Conservation (phyloP, 2,113 vertebrate genomes). For the Cheilinus undulatus region DNA sequence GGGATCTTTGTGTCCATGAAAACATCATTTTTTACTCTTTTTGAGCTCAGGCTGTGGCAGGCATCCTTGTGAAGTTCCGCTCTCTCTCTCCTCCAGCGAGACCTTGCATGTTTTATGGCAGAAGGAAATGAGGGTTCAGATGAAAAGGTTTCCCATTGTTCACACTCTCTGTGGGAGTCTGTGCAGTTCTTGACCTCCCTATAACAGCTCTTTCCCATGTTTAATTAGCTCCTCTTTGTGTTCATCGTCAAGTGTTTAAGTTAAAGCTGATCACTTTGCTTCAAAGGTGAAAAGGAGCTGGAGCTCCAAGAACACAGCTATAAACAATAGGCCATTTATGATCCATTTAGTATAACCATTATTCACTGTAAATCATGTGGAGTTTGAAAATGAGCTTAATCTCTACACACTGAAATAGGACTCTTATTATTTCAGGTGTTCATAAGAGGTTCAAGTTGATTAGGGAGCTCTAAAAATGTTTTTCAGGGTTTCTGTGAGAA, state of each 20-base stretch:
- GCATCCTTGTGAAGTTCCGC: background rate
- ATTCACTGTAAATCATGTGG: background rate
- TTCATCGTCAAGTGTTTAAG: background rate
- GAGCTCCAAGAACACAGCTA: background rate
- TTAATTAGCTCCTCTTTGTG: constrained; percentile 25
- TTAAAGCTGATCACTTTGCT: constrained; percentile 6
- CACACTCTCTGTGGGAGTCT: background rate
- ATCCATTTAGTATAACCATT: background rate
- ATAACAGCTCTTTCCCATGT: background rate
- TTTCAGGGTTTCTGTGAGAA: background rate
- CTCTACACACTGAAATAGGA: background rate
- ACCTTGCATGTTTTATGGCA: background rate
- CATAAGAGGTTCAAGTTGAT: constrained; percentile 5
- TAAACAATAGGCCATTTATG: background rate
- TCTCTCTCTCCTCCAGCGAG: background rate
- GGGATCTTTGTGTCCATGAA: no score
- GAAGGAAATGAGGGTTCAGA: background rate
- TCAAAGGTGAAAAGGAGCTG: background rate
- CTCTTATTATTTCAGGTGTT: background rate
- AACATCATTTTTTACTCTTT: no score
- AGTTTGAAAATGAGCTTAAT: constrained; percentile 1
- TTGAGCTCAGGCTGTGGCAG: background rate
- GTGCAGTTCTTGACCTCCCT: background rate
- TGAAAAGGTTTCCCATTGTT: constrained; percentile 1
- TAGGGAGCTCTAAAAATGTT: background rate